These are phyloP conservation scores for Rhegmatorhina hoffmannsi DNA, from an alignment of 2,113 vertebrate genomes.

Conservation along the genomic window DNA sequence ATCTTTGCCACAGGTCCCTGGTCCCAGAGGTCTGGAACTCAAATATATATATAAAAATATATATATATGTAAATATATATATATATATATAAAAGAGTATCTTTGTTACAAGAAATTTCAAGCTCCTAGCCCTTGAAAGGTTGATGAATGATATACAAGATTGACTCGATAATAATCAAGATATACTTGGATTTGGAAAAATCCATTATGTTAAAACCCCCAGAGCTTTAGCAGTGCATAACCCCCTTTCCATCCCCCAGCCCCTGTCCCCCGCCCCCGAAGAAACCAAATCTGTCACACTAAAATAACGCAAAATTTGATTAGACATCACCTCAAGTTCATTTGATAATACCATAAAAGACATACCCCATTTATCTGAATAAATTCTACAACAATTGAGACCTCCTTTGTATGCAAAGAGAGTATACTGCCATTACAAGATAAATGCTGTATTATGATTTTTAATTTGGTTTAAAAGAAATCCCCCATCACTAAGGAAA, in stretches of 20 bases:
- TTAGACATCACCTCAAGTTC: neutral
- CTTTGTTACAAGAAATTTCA: neutral
- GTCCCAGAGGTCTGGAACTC: neutral
- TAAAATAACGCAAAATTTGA: neutral
- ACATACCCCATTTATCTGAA: neutral
- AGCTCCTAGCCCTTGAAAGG: neutral
- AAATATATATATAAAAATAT: neutral
- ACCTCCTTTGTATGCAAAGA: neutral
- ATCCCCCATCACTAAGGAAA: neutral
- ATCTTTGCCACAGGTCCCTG: rapidly evolving
- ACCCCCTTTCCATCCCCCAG: neutral
- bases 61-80: no score
- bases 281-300: neutral
- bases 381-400: neutral
- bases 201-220: neutral
- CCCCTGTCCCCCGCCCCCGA: rapidly evolving
- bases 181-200: neutral
- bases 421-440: neutral
- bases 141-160: neutral
- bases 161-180: neutral
- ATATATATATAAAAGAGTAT: neutral
- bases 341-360: neutral
- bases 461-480: neutral
- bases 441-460: neutral
- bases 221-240: neutral